Evolutionary conservation across 2,797 vertebrate species (phyloP).

Genomic region (Sciurus vulgaris): DNA sequence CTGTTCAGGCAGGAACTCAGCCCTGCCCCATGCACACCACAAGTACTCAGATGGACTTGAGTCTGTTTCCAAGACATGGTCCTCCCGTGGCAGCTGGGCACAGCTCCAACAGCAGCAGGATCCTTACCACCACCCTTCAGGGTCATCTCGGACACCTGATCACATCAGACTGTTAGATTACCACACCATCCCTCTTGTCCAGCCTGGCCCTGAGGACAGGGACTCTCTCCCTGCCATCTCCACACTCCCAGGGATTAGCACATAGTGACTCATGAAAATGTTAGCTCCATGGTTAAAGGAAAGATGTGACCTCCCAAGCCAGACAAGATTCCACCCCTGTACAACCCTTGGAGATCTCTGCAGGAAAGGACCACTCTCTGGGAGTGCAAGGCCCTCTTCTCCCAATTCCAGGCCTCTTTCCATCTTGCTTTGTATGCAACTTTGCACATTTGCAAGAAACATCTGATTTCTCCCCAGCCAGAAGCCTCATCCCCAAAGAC

Average conservation of each 20-base stretch:
- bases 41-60: background rate
- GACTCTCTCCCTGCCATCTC: background rate
- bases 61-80: background rate
- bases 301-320: background rate
- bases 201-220: background rate
- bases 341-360: background rate
- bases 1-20: too few species aligned
- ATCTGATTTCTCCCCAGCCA: background rate
- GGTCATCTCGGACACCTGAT: background rate
- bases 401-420: background rate
- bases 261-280: background rate
- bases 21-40: background rate
- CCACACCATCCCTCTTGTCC: background rate
- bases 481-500: background rate
- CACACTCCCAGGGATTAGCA: background rate
- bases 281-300: background rate
- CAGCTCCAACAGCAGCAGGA: rapidly evolving
- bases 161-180: background rate
- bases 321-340: background rate
- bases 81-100: background rate
- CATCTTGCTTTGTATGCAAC: background rate
- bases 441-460: background rate
- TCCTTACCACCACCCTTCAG: rapidly evolving
- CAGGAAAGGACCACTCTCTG: too few species aligned
- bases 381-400: background rate